A percentile compares a stretch with the other conserved stretches of the same genome.
Conservation (phyloP, 2,113 vertebrate genomes). For the Lophura nycthemera region DNA sequence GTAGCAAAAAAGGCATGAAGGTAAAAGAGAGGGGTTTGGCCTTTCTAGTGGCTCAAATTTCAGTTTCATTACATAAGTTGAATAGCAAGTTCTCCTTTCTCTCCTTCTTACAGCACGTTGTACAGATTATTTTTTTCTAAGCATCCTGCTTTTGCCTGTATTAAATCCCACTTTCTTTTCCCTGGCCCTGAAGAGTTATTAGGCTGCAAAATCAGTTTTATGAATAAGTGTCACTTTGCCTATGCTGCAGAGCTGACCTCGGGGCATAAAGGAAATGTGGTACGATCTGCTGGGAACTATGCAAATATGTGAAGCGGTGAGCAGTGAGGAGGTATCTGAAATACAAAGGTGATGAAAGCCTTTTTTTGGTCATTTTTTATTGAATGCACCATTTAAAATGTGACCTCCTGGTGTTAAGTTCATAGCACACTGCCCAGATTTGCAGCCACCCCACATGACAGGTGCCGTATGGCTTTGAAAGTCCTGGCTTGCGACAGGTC, state of each 20-base stretch:
- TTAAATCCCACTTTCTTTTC: background rate
- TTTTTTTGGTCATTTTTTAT: background rate
- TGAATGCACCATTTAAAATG: background rate
- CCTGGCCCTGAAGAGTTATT: background rate
- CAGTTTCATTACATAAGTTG: background rate
- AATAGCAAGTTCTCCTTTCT: background rate
- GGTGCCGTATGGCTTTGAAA: background rate
- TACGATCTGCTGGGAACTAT: background rate
- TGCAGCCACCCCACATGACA: background rate
- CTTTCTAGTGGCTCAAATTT: conserved; percentile 9
- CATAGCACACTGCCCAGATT: background rate
- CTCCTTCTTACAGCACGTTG: background rate
- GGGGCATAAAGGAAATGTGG: conserved; percentile 9
- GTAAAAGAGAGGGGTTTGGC: background rate
- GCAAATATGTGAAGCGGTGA: background rate
- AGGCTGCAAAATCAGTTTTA: conserved; percentile 9
- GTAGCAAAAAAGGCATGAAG: background rate
- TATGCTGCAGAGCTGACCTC: background rate
- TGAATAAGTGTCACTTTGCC: background rate
- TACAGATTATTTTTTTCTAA: background rate
- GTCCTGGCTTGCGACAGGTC: background rate
- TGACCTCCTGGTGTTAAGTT: background rate
- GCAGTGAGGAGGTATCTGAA: background rate
- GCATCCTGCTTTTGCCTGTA: background rate
- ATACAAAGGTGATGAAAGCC: background rate